Conservation (phyloP, 2,888 invertebrate genomes). For the Orgyia antiqua region DNA sequence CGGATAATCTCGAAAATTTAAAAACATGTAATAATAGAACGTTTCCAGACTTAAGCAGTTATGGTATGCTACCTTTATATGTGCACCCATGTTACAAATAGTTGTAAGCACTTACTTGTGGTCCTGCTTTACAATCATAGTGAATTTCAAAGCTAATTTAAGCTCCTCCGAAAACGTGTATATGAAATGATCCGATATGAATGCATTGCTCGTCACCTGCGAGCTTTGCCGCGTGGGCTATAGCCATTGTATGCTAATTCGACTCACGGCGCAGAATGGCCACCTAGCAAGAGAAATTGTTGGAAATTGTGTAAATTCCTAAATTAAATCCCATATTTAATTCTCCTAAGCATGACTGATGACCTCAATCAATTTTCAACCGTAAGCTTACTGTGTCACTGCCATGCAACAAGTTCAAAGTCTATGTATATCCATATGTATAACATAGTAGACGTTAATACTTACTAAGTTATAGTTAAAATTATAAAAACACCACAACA, state of each 20-base stretch:
- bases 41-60: too few species aligned
- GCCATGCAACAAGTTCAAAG: too few species aligned
- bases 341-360: conserved; percentile 28
- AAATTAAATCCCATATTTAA: conserved; percentile 28
- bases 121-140: too few species aligned
- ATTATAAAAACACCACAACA: too few species aligned
- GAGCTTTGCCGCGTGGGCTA: conserved; percentile 41
- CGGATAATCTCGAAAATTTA: too few species aligned
- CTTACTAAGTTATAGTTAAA: too few species aligned
- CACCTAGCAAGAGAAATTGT: conserved; percentile 47
- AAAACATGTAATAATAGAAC: too few species aligned
- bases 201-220: conserved; percentile 62
- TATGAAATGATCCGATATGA: conserved; percentile 28
- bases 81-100: too few species aligned
- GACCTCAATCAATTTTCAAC: conserved; percentile 23
- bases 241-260: conserved; percentile 52
- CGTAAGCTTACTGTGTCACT: conserved; percentile 8
- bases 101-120: too few species aligned
- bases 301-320: conserved; percentile 41
- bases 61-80: too few species aligned
- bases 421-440: too few species aligned
- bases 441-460: too few species aligned
- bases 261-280: conserved; percentile 25
- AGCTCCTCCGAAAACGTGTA: conserved; percentile 20
- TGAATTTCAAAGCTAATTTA: conserved; percentile 19